phyloP scores from a whole-genome alignment of 23 tunicate species.

The Trididemnum miniatum region DNA sequence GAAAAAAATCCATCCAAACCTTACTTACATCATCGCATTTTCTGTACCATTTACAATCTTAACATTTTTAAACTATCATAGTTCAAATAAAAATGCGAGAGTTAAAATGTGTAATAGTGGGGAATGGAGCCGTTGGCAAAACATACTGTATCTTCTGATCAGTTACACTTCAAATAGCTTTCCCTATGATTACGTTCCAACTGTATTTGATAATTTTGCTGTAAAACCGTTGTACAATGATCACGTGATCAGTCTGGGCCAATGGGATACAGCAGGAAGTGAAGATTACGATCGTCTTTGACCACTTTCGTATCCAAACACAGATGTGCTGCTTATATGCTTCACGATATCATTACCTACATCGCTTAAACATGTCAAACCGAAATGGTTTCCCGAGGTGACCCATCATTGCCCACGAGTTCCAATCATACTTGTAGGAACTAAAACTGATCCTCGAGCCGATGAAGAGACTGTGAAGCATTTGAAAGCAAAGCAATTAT shows the following conservation, averaged over 20 bases:
- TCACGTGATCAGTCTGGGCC: conserved; percentile 17
- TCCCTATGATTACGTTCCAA: conserved; percentile 50
- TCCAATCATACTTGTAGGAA: not conserved
- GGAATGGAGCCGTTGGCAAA: conserved; percentile 61
- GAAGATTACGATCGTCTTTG: conserved; percentile 44
- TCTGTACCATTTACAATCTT: too few relatives aligned
- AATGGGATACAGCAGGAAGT: conserved; percentile 58
- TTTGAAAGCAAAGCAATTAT: not conserved
- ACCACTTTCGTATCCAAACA: not conserved
- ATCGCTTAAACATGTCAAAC: not conserved
- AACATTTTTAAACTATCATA: too few relatives aligned
- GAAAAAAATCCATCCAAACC: too few relatives aligned
- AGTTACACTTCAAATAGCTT: conserved; percentile 35
- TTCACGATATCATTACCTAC: not conserved
- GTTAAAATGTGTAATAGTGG: conserved; percentile 43
- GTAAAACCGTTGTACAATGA: conserved; percentile 29
- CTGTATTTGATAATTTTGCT: conserved; percentile 53
- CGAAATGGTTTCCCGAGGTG: not conserved
- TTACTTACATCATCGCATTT: too few relatives aligned
- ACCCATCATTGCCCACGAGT: not conserved
- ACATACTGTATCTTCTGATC: conserved; percentile 43
- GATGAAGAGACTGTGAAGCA: not conserved
- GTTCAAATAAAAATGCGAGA: conserved; percentile 13
- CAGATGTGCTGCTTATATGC: not conserved
- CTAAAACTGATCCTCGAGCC: not conserved